Evolutionary conservation across 2,797 vertebrate genomes (phyloP).

Genomic region (Melanogrammus aeglefinus): DNA sequence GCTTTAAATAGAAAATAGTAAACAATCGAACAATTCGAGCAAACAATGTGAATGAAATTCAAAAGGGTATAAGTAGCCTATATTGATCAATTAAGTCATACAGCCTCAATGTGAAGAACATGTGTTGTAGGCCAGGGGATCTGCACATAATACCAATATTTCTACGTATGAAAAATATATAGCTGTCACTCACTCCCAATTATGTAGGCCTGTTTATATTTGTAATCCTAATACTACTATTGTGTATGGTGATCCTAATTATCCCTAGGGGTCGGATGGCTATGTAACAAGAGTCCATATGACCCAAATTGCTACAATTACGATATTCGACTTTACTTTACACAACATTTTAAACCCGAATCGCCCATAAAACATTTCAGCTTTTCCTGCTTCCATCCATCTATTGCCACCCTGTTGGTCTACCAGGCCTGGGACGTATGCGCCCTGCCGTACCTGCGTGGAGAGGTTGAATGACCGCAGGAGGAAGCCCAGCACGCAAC

Average conservation of each 20-base stretch:
- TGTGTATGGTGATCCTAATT: too few relatives aligned
- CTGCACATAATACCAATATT: too few relatives aligned
- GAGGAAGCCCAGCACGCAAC: slow-evolving; percentile 80
- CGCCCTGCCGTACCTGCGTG: slow-evolving; percentile 71
- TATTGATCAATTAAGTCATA: not conserved
- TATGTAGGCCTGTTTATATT: not conserved
- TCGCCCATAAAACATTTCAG: not conserved
- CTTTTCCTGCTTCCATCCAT: not conserved
- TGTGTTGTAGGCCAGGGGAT: not conserved
- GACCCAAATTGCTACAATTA: not conserved
- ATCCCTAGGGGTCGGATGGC: too few relatives aligned
- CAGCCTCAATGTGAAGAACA: not conserved
- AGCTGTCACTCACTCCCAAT: not conserved
- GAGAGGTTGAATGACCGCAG: slow-evolving; percentile 78
- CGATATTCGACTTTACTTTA: not conserved
- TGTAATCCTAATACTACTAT: not conserved
- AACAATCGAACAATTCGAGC: not conserved
- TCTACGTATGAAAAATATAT: not conserved
- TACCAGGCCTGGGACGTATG: too few relatives aligned
- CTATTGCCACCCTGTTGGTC: not conserved
- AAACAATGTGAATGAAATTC: too few relatives aligned
- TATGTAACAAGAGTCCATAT: too few relatives aligned
- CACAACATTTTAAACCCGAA: too few relatives aligned
- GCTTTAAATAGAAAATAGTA: not conserved
- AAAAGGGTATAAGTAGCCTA: too few relatives aligned